Evolutionary conservation across 2,888 invertebrate species (phyloP), one percentile per base, ranked within the genome.

Genomic region (Diarsia mendica): DNA sequence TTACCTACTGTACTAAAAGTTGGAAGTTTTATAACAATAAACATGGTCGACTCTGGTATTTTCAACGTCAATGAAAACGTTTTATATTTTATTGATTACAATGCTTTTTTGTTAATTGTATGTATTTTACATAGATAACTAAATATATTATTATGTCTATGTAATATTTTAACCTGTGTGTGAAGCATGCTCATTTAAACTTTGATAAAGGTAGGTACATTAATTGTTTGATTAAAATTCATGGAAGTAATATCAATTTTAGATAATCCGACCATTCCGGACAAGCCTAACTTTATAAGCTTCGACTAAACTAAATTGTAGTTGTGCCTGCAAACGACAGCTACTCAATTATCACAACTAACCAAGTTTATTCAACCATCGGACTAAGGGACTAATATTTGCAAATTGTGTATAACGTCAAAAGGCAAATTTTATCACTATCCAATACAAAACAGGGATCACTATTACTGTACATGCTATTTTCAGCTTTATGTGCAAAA

Each of bases 361-460:
- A 82, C 78, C 39, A 73, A 73, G 73, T 83, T 83, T 65, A 85
- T 83, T 82, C 83, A 23, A 48, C 66, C 64, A 69, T 77, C 66
- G n/a, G n/a, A 53, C 63, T 67, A 46, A 69, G 55, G 69, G 71
- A 69, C 67, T 61, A 72, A 82, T 69, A 85, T 66, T 77, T 69
- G 70, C 49, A 82, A 85, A 77, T 72, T 72, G 67, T 77, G 61
- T 77, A 53, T 48, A 83, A 72, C 61, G 39, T 72, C 79, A 78
- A 79, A 71, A 72, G 63, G 67, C 61, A 71, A 71, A 83, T 79
- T 83, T 75, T 83, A 79, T 83, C 67, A 75, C 49, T 79, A 68
- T 83, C 51, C 75, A 83, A 83, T 80, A 85, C 71, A 76, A 75
- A 85, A 67, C 58, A 67, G 75, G 60, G 33, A 72, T 79, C 60